Base-by-base conservation (phyloP, 2,113 vertebrate species). In the Brachypodius melanocephalos region DNA sequence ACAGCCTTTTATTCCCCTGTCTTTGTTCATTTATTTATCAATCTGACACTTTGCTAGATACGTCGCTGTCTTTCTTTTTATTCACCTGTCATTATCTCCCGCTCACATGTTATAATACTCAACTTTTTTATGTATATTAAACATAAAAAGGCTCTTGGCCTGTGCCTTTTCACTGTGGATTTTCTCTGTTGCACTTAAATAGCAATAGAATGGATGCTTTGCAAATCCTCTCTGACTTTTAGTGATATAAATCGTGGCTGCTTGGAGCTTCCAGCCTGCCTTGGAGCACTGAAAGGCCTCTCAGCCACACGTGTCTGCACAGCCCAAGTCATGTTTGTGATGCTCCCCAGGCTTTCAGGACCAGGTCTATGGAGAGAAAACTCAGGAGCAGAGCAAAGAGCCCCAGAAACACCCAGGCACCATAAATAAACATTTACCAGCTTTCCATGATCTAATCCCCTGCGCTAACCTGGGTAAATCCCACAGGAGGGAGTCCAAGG, bases 1-100 rank as follows among this genome's bases (percentile, higher is more conserved):
- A 96, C 79, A 96, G 94, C 55, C 88, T 93, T 93, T 97, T 96
- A 97, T 97, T 96, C 83, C 90, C 85, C 96, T 96, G 94, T 96
- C 97, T 96, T 91, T 84, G 79, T 88, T 96, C 95, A 96, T 96
- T 97, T 97, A 96, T 96, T 96, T 93, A 87, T 94, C 96, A 95
- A 95, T 96, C 90, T 94, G 95, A 96, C 96, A 95, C 89, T 77
- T 96, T 80, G 85, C 94, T 89, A 76, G 94, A 94, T 97, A 52
- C 20, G 36, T 89, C 9, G 18, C 95, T 71, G 96, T 91, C 95
- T 95, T 85, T 90, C 92, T 85, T 94, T 92, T 95, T 93, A 96
- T 96, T 96, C 94, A 95, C 89, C 96, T 88, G 82, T 96, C 93
- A 94, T 96, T 97, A 96, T 95, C 90, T 80, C 68, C 89, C 1